phyloP scores from a whole-genome alignment of 2,113 vertebrate genomes.

The Microcebus murinus region DNA sequence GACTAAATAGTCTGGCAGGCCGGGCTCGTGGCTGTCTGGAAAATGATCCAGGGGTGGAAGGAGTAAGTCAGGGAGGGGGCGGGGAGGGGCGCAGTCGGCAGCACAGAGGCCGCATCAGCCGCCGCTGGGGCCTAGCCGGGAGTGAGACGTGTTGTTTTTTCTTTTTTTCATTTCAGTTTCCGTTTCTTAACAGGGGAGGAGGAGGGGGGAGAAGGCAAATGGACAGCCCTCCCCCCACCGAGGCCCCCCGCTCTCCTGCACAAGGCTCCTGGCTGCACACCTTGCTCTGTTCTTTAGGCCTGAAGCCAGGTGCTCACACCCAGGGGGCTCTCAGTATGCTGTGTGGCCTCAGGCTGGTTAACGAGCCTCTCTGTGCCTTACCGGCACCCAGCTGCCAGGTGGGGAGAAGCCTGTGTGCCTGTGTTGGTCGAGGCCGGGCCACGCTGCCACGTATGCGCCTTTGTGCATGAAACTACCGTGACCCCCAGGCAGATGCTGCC shows the following conservation, averaged over 20 bases:
- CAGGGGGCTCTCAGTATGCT: neutral
- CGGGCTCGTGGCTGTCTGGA: conserved; percentile 85
- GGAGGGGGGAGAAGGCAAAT: neutral
- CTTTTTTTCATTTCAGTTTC: conserved; percentile 26
- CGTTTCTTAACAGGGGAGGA: neutral
- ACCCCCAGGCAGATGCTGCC: neutral
- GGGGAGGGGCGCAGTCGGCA: neutral
- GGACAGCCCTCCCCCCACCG: neutral
- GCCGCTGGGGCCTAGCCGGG: neutral
- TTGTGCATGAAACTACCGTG: neutral
- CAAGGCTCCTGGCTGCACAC: neutral
- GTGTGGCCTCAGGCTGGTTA: neutral
- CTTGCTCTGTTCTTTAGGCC: neutral
- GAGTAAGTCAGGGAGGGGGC: conserved; percentile 32
- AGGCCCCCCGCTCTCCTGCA: neutral
- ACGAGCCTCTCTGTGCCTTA: neutral
- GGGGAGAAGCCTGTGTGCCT: rapidly evolving
- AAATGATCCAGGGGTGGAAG: conserved; percentile 83
- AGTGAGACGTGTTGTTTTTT: neutral
- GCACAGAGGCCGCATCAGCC: neutral
- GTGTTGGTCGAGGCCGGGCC: rapidly evolving
- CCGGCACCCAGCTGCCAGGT: neutral
- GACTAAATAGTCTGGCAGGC: conserved; percentile 92
- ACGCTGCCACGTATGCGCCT: neutral
- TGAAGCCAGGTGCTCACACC: neutral